Evolutionary conservation across 2,113 vertebrate species (phyloP).

Genomic region (Micromys minutus): DNA sequence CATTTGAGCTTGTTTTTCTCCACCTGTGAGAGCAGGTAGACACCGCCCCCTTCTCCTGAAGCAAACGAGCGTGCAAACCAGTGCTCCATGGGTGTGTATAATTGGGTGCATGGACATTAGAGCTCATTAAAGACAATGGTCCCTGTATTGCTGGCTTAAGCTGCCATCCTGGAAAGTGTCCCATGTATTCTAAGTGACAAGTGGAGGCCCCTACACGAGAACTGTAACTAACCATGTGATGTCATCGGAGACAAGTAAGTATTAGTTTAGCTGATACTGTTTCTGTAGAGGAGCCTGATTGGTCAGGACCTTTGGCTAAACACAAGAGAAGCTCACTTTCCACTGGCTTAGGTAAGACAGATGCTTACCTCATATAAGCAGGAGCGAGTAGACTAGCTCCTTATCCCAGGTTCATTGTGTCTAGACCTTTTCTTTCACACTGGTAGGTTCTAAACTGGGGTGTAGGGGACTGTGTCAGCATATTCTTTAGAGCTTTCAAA

Average conservation of each 20-base stretch:
- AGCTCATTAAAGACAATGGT: not conserved
- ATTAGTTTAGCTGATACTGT: not conserved
- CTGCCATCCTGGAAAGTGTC: not conserved
- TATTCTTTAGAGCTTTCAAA: not conserved
- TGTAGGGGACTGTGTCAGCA: not conserved
- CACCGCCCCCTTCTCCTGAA: not conserved
- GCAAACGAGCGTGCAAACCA: accelerated
- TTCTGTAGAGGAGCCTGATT: not conserved
- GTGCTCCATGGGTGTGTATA: accelerated
- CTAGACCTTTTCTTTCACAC: not conserved
- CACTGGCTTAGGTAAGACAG: not conserved
- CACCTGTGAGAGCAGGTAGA: not conserved
- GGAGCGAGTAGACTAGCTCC: accelerated
- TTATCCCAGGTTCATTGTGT: not conserved
- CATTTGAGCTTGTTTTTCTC: not conserved
- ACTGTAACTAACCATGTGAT: not conserved
- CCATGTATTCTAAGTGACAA: not conserved
- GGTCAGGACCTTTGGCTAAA: not conserved
- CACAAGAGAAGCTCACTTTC: not conserved
- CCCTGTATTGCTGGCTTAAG: not conserved
- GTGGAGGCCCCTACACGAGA: not conserved
- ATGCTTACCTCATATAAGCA: not conserved
- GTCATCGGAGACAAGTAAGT: not conserved
- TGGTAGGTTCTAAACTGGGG: too few species aligned
- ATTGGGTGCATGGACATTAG: accelerated